Base-by-base conservation (phyloP, 2,113 vertebrate species). In the Heterocephalus glaber region DNA sequence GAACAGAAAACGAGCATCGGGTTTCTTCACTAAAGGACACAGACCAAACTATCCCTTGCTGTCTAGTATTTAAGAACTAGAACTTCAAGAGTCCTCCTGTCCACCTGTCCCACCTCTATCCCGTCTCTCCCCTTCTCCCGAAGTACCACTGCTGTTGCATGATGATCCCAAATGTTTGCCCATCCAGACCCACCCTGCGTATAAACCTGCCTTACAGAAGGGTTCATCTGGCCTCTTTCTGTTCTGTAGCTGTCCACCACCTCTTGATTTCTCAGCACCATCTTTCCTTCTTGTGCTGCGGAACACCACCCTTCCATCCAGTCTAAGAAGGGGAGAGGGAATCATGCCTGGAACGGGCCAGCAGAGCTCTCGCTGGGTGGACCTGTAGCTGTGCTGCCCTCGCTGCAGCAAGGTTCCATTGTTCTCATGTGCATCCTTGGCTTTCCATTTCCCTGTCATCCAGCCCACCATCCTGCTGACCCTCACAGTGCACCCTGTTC, bases 1-100 rank as follows among this genome's bases (percentile, higher is more conserved):
- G 99, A 99, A 97, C 99, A 99, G 98, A 99, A 99, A 98, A 99
- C 99, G 99, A 99, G 99, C 98, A 99, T 99, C 98, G 99, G 99
- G 96, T 99, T 99, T 98, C 98, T 99, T 98, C 99, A 99, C 98
- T 99, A 98, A 99, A 98, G 97, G 97, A 98, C 96, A 96, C 91
- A 96, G 93, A 98, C 98, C 97, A 98, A 92, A 95, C 86, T 91
- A 4, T 96, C 98, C 86, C 95, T 98, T 98, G 96, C 92, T 98
- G 94, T 97, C 95, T 90, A 49, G 96, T 98, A 93, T 95, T 94
- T 98, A 98, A 98, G 97, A 95, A 98, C 97, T 98, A 98, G 97
- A 98, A 98, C 97, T 97, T 97, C 30, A 97, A 97, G 95, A 97
- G 93, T 98, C 93, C 97, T 97, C 96, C 92, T 96, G 81, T 89